Conservation (phyloP, 1,140 invertebrate genomes). For the Olivierus martensii region DNA sequence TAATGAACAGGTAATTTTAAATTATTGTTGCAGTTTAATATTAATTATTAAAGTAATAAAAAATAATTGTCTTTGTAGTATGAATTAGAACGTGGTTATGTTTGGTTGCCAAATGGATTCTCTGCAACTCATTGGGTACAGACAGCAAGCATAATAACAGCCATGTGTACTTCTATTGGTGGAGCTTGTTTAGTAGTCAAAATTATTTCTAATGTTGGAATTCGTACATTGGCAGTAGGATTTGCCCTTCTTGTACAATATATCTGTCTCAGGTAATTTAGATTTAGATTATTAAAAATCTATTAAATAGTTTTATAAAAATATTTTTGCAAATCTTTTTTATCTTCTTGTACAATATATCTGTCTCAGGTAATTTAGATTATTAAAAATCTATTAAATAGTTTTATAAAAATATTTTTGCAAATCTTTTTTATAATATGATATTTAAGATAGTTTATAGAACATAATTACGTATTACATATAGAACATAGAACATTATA, state of each 20-base stretch:
- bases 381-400: no score
- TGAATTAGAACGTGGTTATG: conserved; percentile 59
- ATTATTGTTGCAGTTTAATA: no score
- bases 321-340: no score
- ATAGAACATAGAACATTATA: no score
- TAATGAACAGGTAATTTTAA: conserved; percentile 33
- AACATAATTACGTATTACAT: no score
- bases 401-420: no score
- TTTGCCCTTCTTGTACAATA: conserved; percentile 62
- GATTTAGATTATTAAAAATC: no score
- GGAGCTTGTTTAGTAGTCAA: conserved; percentile 64
- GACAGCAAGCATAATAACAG: conserved; percentile 45
- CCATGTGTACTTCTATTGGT: conserved; percentile 54
- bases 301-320: no score
- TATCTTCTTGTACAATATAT: conserved; percentile 67
- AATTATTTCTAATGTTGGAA: conserved; percentile 55
- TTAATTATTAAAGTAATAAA: no score
- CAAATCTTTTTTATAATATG: no score
- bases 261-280: conserved; percentile 60
- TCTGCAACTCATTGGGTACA: conserved; percentile 65
- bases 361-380: conserved; percentile 59
- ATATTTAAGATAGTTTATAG: no score
- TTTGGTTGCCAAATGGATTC: conserved; percentile 34
- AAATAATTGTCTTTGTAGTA: conserved; percentile 3
- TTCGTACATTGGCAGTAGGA: conserved; percentile 62